Evolutionary conservation across 2,888 invertebrate species (phyloP), one percentile per base, ranked within the genome.

Genomic region (Parelbella ahira): DNA sequence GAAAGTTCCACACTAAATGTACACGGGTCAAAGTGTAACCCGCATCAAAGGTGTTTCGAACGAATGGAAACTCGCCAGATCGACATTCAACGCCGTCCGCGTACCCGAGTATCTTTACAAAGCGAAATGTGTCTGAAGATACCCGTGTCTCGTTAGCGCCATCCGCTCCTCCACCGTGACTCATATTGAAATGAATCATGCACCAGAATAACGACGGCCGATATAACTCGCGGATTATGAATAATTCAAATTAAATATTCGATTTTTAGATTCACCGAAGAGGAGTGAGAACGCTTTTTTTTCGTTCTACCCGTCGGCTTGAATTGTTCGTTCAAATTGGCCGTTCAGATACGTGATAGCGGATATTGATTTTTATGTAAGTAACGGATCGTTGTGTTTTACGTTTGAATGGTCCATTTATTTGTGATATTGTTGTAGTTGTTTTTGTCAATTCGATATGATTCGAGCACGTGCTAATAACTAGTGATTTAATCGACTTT

Each of bases 61-160:
- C 8, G 28, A 23, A 29, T 13, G 8, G 8, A 29, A 11, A 18
- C 5, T 7, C 27, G 7, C n/a, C 24, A 13, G 19, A 32, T 13
- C 20, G 20, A 7, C 27, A 10, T 28, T 18, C 12, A 37, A 8
- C 32, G 10, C 10, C 33, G 13, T 27, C 33, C n/a, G n/a, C 28
- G 27, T 23, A 15, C 10, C 15, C 7, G 34, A 42, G 34, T 42
- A 28, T 34, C 28, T 15, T 23, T 21, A 33, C 30, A 10, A 25
- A 39, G 39, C 24, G 24, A 11, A 23, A 39, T 24, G 48, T 51
- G 50, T 51, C 50, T 51, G 61, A 60, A 63, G 59, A 58, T 50
- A 49, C n/a, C n/a, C n/a, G n/a, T n/a, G n/a, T 57, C 67, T 69
- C 65, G 60, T 68, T 68, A 68, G 57, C 41, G 42, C 57, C 53